Evolutionary conservation across 2,797 vertebrate species (phyloP), one percentile per base, ranked within the genome.

Genomic region (Molossus molossus): DNA sequence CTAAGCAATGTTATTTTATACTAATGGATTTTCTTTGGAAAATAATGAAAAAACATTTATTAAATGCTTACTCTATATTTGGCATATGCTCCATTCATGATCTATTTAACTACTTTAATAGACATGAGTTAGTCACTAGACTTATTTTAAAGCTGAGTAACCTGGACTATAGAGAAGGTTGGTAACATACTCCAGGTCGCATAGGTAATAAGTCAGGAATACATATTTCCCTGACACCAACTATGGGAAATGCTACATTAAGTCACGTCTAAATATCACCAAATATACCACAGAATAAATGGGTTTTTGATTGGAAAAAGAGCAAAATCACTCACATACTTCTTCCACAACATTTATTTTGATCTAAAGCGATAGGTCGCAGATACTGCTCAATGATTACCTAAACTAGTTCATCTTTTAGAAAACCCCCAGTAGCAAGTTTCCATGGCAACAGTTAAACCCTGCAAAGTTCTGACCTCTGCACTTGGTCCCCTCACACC

Each of bases 381-480:
- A 69, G 53, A 82, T 60, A 37, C 4, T 55, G 73, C 45, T 64
- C 60, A 79, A 9, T 93, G 79, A 33, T 90, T 27, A 80, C 11
- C 25, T 83, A 80, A 70, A 64, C 50, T 48, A 76, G 58, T 60
- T 88, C n/a, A 37, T 65, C 55, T 48, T 55, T 77, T 85, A 80
- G 50, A 65, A 90, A 90, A 80, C 17, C 2, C 82, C 65, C 23
- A n/a, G 84, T 90, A 84, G 15, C 6, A 76, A 87, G 81, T 87
- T 95, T 92, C 23, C n/a, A 84, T 92, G 65, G 25, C 57, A 94
- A 93, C 48, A 15, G 67, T 23, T 79, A 91, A 89, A 79, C 21
- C 25, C 55, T n/a, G 37, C n/a, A 89, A 96, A 37, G 37, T 65
- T 73, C 33, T 73, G 55, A 48, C 25, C 15, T 64, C 25, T 53